Base-by-base conservation (phyloP, 2,797 vertebrate species). In the Scolopax rusticola region DNA sequence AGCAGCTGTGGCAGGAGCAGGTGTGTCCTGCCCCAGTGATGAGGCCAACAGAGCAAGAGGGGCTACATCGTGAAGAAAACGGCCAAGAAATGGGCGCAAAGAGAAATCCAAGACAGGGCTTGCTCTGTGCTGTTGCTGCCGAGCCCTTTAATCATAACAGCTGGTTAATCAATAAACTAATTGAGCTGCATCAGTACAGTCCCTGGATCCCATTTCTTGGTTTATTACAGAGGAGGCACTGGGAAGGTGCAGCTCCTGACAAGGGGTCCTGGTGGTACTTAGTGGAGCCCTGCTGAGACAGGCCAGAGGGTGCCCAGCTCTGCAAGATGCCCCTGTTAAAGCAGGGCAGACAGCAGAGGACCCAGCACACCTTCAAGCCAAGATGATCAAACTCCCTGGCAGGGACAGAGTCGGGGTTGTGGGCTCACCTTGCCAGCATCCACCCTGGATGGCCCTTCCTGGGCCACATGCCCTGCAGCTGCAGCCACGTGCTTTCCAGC, bases 121-220 rank as follows among this genome's bases (percentile, higher is more conserved):
- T 76, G 59, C 63, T 60, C n/a, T 0, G 0, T 38, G 70, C 53
- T 25, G 20, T 17, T 50, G 84, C 71, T 61, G 41, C 59, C 47
- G 50, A 87, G 48, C 74, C 15, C 71, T 68, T 65, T n/a, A 59
- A 63, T 59, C 57, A 9, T n/a, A 59, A 20, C 1, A 50, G 74
- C n/a, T 76, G 50, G 40, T 60, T 90, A 65, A 90, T 89, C 92
- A 84, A 50, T 69, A 92, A 83, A 54, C 51, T 54, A 65, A 86
- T 57, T 38, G 92, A 92, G 43, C 51, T 63, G 56, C 69, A 74
- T 51, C 33, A 23, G n/a, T 54, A 15, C 2, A 1, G 51, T 38
- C 57, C 57, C 78, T 54, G 51, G 38, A 65, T 74, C 33, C 84
- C 19, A 0, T n/a, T 80, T 80, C 69, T 74, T 63, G 64, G 50